Percentiles rank a stretch among this genome's conserved stretches.
Conservation (phyloP, 2,888 invertebrate species). For the Peribatodes rhomboidaria region DNA sequence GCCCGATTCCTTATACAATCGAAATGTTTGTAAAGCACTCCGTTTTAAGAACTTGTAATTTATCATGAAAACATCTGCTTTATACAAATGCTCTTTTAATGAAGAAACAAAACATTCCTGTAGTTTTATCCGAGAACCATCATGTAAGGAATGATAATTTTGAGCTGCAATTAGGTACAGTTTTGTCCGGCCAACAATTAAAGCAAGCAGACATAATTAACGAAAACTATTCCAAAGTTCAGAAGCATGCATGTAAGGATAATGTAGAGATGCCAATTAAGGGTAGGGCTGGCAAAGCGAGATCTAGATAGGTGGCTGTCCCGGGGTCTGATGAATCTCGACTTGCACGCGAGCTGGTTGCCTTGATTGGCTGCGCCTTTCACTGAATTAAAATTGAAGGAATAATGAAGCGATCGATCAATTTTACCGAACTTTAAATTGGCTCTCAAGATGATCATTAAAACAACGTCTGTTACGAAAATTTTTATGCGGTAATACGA, state of each 20-base stretch:
- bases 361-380: conserved; percentile 49
- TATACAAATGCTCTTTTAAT: not conserved
- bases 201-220: conserved; percentile 36
- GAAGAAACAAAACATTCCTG: conserved; percentile 6
- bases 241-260: conserved; percentile 45
- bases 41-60: conserved; percentile 17
- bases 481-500: no score
- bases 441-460: conserved; percentile 15
- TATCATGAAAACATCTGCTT: conserved; percentile 4
- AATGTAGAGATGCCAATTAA: conserved; percentile 76
- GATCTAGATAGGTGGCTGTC: conserved; percentile 72
- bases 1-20: conserved; percentile 32
- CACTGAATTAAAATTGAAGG: conserved; percentile 30
- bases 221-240: conserved; percentile 43
- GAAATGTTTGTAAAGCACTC: conserved; percentile 6
- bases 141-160: conserved; percentile 24
- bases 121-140: conserved; percentile 6
- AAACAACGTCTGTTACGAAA: not conserved
- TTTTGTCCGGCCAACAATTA: conserved; percentile 19
- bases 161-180: conserved; percentile 21
- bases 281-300: conserved; percentile 63
- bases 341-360: conserved; percentile 68
- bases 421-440: conserved; percentile 25
- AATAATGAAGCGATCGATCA: conserved; percentile 43
- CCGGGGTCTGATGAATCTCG: conserved; percentile 65